phyloP scores from a whole-genome alignment of 2,888 invertebrate genomes.

The Temnothorax rugatulus region DNA sequence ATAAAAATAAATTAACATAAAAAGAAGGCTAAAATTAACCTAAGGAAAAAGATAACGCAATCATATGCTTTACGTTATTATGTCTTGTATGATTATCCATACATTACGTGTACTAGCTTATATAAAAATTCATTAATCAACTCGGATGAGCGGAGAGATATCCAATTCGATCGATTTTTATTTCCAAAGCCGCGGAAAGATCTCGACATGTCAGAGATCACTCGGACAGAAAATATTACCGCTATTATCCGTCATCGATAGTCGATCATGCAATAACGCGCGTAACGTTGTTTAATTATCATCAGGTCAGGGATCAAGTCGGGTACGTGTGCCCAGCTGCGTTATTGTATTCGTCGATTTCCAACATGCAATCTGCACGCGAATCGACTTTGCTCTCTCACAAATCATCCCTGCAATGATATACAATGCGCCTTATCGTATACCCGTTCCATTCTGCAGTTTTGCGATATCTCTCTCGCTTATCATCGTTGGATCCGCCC shows the following conservation, averaged over 20 bases:
- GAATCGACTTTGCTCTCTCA: conserved; percentile 1
- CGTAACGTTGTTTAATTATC: conserved; percentile 17
- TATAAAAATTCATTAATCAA: not conserved
- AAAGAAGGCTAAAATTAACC: not conserved
- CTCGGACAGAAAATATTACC: not conserved
- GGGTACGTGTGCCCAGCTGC: no score
- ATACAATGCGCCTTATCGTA: not conserved
- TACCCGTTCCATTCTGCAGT: not conserved
- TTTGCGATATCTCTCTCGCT: not conserved
- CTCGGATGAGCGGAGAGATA: not conserved
- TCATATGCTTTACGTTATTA: not conserved
- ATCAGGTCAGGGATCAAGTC: not conserved
- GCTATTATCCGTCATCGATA: not conserved
- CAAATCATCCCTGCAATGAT: not conserved
- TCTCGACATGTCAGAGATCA: not conserved
- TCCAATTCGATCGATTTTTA: not conserved
- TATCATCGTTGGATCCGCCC: not conserved
- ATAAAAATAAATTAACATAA: not conserved
- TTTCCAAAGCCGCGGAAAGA: not conserved
- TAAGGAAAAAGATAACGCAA: not conserved
- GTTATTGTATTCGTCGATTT: not conserved
- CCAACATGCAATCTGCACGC: no score
- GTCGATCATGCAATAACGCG: not conserved
- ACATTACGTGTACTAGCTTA: not conserved
- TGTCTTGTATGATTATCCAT: no score